phyloP scores from a whole-genome alignment of 1,140 invertebrate genomes.

The Drosophila equinoxialis region DNA sequence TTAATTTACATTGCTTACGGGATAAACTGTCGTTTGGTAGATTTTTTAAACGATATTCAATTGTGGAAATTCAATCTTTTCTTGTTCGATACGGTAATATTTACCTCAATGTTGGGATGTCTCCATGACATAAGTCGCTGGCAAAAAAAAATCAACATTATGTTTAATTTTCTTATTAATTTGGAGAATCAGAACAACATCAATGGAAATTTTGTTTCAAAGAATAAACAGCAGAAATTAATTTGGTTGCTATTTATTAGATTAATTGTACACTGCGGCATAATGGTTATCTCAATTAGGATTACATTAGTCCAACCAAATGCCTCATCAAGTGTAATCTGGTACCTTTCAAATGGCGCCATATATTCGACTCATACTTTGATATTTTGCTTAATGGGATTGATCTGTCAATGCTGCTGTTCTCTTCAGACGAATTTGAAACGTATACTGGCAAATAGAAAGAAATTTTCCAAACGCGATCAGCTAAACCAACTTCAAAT shows the following conservation, averaged over 20 bases:
- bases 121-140: conserved; percentile 4
- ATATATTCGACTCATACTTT: not conserved
- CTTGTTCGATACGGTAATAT: not conserved
- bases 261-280: not conserved
- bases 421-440: not conserved
- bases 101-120: conserved; percentile 2
- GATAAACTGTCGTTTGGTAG: not conserved
- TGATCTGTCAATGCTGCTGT: not conserved
- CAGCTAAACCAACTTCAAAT: not conserved
- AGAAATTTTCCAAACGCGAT: not conserved
- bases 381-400: not conserved
- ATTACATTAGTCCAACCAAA: not conserved
- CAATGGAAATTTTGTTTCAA: not conserved
- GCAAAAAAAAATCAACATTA: conserved; percentile 28
- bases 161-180: conserved; percentile 2
- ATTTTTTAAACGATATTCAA: not conserved
- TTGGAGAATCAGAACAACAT: conserved; percentile 1
- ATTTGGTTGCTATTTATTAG: not conserved
- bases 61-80: not conserved
- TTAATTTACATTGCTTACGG: not conserved
- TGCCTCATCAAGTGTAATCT: not conserved
- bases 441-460: not conserved
- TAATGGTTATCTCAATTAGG: not conserved
- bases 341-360: not conserved
- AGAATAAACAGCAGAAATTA: not conserved